Evolutionary conservation across 1,140 invertebrate species (phyloP).

Genomic region (Wasmannia auropunctata): DNA sequence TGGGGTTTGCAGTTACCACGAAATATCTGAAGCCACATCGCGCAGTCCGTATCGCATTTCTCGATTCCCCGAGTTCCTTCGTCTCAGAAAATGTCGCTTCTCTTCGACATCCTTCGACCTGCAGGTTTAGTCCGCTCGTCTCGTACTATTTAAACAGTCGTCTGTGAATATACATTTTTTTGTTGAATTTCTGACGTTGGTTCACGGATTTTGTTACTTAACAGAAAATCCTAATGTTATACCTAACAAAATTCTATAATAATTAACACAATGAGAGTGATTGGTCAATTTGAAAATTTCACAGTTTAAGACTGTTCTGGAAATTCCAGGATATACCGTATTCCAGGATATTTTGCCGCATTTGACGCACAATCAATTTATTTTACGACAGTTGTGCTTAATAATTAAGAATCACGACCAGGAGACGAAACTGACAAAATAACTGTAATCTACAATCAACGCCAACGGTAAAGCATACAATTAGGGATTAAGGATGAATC

Average conservation of each 20-base stretch:
- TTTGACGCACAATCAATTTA: neutral
- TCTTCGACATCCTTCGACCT: neutral
- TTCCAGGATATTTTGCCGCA: neutral
- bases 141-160: neutral
- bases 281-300: neutral
- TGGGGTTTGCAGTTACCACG: conserved; percentile 60
- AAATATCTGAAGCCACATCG: conserved; percentile 57
- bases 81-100: conserved; percentile 41
- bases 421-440: conserved; percentile 30
- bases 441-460: conserved; percentile 72
- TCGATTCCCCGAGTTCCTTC: conserved; percentile 40
- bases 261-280: neutral
- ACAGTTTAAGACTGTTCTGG: neutral
- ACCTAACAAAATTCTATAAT: neutral
- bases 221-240: neutral
- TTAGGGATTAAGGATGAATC: conserved; percentile 72
- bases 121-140: neutral
- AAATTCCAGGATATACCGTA: neutral
- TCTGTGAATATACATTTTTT: neutral
- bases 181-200: neutral
- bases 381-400: conserved; percentile 3
- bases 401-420: conserved; percentile 20
- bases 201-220: neutral
- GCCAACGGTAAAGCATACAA: conserved; percentile 62
- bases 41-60: conserved; percentile 47